Conservation (phyloP, 2,888 invertebrate species). For the Hypena proboscidalis region DNA sequence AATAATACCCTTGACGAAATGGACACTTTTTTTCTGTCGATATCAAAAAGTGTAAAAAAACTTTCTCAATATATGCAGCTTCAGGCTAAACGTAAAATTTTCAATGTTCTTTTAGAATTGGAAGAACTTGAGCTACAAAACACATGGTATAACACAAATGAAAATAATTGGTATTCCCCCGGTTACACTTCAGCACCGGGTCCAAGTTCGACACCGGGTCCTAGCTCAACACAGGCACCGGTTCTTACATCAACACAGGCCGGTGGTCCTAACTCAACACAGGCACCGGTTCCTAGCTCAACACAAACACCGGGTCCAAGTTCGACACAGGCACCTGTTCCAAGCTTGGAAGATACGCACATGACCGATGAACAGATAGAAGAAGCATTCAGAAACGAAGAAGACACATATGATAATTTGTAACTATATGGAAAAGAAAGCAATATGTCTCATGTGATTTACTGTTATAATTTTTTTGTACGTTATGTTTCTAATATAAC, state of each 20-base stretch:
- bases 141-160: conserved; percentile 26
- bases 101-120: conserved; percentile 14
- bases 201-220: conserved; percentile 23
- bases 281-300: conserved; percentile 24
- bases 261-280: conserved; percentile 17
- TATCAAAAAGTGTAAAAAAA: conserved; percentile 27
- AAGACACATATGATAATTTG: conserved; percentile 24
- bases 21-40: conserved; percentile 26
- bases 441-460: conserved; percentile 22
- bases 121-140: conserved; percentile 26
- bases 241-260: conserved; percentile 19
- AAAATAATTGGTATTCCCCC: conserved; percentile 26
- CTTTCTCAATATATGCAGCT: conserved; percentile 25
- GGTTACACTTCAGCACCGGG: conserved; percentile 25
- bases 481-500: conserved; percentile 17
- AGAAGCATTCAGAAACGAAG: conserved; percentile 25
- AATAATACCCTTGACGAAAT: conserved; percentile 25
- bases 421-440: conserved; percentile 24
- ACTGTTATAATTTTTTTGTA: conserved; percentile 23
- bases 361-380: conserved; percentile 25
- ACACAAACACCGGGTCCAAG: conserved; percentile 24
- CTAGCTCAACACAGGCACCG: conserved; percentile 19
- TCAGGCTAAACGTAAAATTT: conserved; percentile 23
- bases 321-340: conserved; percentile 22
- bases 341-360: conserved; percentile 17